Percentiles rank a stretch among this genome's conserved stretches.
Evolutionary conservation across 2,113 vertebrate genomes (phyloP).

Genomic region (Tricholaema leucomelas): DNA sequence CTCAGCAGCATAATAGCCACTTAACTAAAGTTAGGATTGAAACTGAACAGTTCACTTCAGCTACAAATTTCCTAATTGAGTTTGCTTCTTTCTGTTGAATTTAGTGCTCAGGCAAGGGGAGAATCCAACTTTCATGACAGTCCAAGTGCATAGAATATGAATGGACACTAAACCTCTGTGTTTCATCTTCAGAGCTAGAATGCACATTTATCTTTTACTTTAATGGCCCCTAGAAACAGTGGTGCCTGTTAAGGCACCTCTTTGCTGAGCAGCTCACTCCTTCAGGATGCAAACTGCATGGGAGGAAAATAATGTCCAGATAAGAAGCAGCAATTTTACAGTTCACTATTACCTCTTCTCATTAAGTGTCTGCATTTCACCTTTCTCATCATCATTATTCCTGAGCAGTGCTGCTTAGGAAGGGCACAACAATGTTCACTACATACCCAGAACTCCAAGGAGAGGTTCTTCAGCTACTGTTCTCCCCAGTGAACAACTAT

Average conservation of each 20-base stretch:
- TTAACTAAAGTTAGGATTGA: constrained; percentile 16
- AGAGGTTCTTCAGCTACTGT: background rate
- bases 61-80: background rate
- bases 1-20: background rate
- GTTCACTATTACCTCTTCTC: background rate
- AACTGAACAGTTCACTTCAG: constrained; percentile 22
- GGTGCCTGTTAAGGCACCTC: background rate
- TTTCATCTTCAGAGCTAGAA: background rate
- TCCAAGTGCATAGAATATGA: background rate
- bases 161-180: background rate
- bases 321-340: background rate
- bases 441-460: background rate
- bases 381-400: background rate
- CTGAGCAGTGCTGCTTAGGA: background rate
- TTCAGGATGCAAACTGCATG: background rate
- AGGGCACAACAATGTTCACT: background rate
- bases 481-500: background rate
- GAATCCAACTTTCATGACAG: background rate
- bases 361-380: background rate
- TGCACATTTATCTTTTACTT: background rate
- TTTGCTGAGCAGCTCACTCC: background rate
- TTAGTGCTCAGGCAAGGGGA: background rate
- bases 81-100: background rate
- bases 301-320: background rate
- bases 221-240: background rate